Evolutionary conservation across 2,888 invertebrate genomes (phyloP).

Genomic region (Polydrusus pterygomalis): DNA sequence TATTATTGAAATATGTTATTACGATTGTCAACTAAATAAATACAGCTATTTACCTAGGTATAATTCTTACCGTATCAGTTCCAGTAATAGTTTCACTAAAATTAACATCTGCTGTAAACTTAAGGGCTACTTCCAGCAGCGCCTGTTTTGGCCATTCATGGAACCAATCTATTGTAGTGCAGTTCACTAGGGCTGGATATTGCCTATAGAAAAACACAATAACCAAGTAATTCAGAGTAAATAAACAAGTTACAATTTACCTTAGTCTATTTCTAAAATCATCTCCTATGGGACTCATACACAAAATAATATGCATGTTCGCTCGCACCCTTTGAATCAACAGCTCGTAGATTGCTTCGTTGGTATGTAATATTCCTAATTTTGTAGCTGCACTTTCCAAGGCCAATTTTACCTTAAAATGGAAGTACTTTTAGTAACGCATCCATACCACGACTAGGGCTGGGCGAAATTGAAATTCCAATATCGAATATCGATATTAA

Average conservation of each 20-base stretch:
- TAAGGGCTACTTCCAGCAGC: constrained; percentile 90
- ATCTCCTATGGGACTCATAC: constrained; percentile 93
- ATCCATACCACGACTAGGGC: too few relatives aligned
- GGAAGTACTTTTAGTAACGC: neutral
- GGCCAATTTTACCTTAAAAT: constrained; percentile 76
- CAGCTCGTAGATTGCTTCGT: constrained; percentile 83
- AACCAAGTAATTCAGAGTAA: neutral
- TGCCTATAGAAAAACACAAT: constrained; percentile 74
- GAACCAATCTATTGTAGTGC: constrained; percentile 94
- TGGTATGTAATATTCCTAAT: constrained; percentile 76
- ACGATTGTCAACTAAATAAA: too few relatives aligned
- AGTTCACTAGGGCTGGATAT: constrained; percentile 91
- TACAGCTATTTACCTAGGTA: constrained; percentile 1
- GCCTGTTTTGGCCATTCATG: constrained; percentile 92
- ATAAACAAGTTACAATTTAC: constrained; percentile 18
- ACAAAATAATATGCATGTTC: constrained; percentile 87
- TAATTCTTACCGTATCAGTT: constrained; percentile 70
- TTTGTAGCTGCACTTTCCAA: constrained; percentile 76
- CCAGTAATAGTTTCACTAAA: constrained; percentile 83
- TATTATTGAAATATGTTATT: too few relatives aligned
- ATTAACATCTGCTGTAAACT: constrained; percentile 84
- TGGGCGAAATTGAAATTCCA: too few relatives aligned
- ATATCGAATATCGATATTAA: too few relatives aligned
- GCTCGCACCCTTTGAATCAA: constrained; percentile 85
- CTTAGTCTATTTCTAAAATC: constrained; percentile 77